Conservation (phyloP, 1,140 invertebrate species). For the Spodoptera litura region DNA sequence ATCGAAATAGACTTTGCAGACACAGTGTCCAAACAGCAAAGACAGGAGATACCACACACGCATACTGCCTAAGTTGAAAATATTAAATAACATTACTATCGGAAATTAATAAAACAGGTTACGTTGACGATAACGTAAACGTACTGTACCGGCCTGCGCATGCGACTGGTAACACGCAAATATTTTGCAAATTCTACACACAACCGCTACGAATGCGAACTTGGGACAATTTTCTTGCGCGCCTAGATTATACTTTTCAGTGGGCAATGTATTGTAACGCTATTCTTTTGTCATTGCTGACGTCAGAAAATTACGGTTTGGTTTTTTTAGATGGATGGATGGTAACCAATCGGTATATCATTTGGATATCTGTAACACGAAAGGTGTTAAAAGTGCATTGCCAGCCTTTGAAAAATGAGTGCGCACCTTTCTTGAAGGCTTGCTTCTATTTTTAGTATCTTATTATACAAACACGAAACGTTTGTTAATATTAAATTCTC, state of each 20-base stretch:
- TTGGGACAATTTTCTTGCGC: neutral
- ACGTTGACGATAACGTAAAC: neutral
- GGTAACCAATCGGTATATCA: too few species aligned
- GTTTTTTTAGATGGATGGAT: too few species aligned
- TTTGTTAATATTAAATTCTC: too few species aligned
- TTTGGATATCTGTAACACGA: too few species aligned
- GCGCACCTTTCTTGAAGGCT: too few species aligned
- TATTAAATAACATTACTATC: neutral
- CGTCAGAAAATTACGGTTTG: too few species aligned
- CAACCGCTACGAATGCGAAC: neutral
- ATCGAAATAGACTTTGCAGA: neutral
- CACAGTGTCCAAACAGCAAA: neutral
- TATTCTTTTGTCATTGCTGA: too few species aligned
- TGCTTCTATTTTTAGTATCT: too few species aligned
- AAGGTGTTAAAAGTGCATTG: too few species aligned
- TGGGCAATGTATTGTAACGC: too few species aligned
- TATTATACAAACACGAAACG: too few species aligned
- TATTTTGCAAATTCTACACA: neutral
- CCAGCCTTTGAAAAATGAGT: too few species aligned
- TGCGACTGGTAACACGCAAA: neutral
- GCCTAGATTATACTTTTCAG: neutral
- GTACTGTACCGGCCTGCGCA: neutral
- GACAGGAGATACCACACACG: neutral
- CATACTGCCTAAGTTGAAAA: neutral
- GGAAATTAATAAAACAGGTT: neutral